Conservation (phyloP, 2,797 vertebrate species). For the Crypturellus tataupa region DNA sequence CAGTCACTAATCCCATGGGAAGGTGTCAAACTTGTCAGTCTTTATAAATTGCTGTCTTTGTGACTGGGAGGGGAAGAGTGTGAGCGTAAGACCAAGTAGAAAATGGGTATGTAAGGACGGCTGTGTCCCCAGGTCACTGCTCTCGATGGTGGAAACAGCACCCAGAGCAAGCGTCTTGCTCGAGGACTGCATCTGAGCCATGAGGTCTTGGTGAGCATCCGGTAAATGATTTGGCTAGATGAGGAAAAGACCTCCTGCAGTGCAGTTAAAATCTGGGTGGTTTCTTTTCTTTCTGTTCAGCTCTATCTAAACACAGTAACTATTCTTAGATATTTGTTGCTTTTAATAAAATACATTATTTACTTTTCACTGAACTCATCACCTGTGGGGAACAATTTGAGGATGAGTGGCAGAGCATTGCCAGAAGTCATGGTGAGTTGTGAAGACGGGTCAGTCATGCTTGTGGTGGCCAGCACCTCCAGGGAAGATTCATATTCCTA, state of each 20-base stretch:
- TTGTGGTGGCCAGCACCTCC: neutral
- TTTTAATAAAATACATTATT: neutral
- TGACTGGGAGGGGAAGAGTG: constrained; percentile 18
- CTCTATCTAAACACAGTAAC: constrained; percentile 17
- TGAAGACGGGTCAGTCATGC: neutral
- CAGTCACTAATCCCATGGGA: neutral
- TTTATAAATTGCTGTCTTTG: constrained; percentile 58
- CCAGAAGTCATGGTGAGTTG: neutral
- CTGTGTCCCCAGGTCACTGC: neutral
- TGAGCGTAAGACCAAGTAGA: constrained; percentile 37
- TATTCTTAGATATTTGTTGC: constrained; percentile 26
- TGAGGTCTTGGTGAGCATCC: constrained; percentile 44
- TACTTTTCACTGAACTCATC: neutral
- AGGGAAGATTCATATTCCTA: neutral
- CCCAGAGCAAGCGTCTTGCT: constrained; percentile 21
- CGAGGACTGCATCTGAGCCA: constrained; percentile 46
- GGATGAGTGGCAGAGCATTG: neutral
- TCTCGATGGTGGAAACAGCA: constrained; percentile 16
- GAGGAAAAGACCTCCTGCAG: constrained; percentile 45
- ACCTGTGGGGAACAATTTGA: neutral
- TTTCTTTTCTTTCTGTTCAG: constrained; percentile 42
- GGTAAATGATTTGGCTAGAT: constrained; percentile 41
- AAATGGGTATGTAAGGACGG: neutral
- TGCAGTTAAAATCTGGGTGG: neutral
- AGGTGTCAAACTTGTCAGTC: constrained; percentile 38